A percentile compares a stretch with the other conserved stretches of the same genome.
Conservation (phyloP, 2,113 vertebrate species). For the human region GRCh38 chr5:24707501-24708000, state of each 20-base stretch:
- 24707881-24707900: background rate
- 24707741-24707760: background rate
- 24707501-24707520: background rate
- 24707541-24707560: background rate
- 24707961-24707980: background rate
- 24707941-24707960: rapidly evolving
- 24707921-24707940: background rate
- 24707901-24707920: background rate
- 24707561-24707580: background rate
- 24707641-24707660: background rate
- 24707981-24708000: background rate
- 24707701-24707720: background rate
- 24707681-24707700: background rate
- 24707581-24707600: background rate
- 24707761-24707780: background rate
- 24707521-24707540: background rate
- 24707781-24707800: background rate
- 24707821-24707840: background rate
- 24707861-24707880: background rate
- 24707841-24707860: background rate
- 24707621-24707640: background rate
- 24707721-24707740: background rate
- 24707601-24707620: background rate
- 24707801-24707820: background rate
- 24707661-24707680: background rate